Base-by-base conservation (phyloP, 2,797 vertebrate genomes). In the Gadopsis marmoratus region DNA sequence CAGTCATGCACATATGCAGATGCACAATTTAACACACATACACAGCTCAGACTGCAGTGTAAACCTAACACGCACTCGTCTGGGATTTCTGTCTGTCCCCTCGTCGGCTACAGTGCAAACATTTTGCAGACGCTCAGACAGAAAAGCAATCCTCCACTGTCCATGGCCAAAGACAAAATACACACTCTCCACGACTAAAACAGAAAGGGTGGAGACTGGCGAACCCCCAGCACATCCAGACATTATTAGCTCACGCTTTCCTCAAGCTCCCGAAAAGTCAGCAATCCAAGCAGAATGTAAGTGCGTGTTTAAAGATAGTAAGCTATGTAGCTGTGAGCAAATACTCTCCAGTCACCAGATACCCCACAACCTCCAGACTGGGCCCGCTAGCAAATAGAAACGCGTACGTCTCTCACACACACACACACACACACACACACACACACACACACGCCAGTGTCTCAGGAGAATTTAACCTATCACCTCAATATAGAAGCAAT, bases 51-150 rank as follows among this genome's bases (percentile, higher is more conserved):
- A 83, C 91, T 78, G 79, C 79, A 76, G 69, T 39, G 89, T 68
- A 90, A 90, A 92, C 53, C 41, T 88, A 82, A 75, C 88, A 89
- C 82, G 75, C 80, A 88, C 87, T 79, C 81, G 89, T 88, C 87
- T 81, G 75, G 65, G 67, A 75, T 79, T 19, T 89, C 78, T 62
- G 67, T 82, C 81, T 59, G 76, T 80, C 71, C 69, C 53, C 35
- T 69, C 47, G 35, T 53, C 31, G 41, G 81, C 82, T 65, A 31
- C 63, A 86, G 74, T 64, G 74, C 68, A 88, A 90, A 93, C 84
- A 81, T 59, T 71, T 35, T 14, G 53, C 64, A 73, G 71, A 78
- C 39, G 67, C 53, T 77, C 67, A 81, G 48, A 76, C 54, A 19
- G 75, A 59, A 43, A 51, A 77, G 62, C 63, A 61, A 73, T 54